A percentile compares a stretch with the other conserved stretches of the same genome.
phyloP scores from a whole-genome alignment of 1,140 invertebrate species.

The Drosophila pachea region DNA sequence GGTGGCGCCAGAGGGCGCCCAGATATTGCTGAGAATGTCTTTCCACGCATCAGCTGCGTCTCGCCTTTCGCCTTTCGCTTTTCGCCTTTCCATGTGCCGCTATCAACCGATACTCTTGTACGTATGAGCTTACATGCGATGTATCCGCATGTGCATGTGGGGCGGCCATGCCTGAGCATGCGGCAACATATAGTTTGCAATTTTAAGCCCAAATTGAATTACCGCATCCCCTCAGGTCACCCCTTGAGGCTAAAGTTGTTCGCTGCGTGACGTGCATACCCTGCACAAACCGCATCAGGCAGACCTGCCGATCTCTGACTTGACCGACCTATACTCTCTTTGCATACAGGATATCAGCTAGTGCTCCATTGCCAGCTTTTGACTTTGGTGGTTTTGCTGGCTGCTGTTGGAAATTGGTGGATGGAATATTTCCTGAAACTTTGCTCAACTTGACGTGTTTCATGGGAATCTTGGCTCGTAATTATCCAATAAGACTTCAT shows the following conservation, averaged over 20 bases:
- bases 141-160: slow-evolving; percentile 1
- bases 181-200: slow-evolving; percentile 59
- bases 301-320: no score
- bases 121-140: neutral
- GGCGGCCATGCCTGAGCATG: slow-evolving; percentile 51
- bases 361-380: neutral
- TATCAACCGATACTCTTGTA: slow-evolving; percentile 19
- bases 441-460: no score
- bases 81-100: slow-evolving; percentile 4
- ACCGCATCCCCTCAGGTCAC: slow-evolving; percentile 38
- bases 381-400: slow-evolving; percentile 21
- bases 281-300: neutral
- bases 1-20: neutral
- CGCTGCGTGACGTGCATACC: slow-evolving; percentile 4
- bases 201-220: slow-evolving; percentile 76
- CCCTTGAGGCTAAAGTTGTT: slow-evolving; percentile 5
- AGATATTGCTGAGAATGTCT: slow-evolving; percentile 9
- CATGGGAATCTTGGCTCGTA: no score
- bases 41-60: slow-evolving; percentile 15
- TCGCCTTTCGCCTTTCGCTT: slow-evolving; percentile 5
- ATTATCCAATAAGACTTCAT: no score
- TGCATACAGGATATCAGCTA: neutral
- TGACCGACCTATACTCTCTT: neutral
- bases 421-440: slow-evolving; percentile 18
- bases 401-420: slow-evolving; percentile 1